A percentile compares a stretch with the other conserved stretches of the same genome.
phyloP scores from a whole-genome alignment of 2,888 invertebrate genomes.

The Gonocerus acuteangulatus region DNA sequence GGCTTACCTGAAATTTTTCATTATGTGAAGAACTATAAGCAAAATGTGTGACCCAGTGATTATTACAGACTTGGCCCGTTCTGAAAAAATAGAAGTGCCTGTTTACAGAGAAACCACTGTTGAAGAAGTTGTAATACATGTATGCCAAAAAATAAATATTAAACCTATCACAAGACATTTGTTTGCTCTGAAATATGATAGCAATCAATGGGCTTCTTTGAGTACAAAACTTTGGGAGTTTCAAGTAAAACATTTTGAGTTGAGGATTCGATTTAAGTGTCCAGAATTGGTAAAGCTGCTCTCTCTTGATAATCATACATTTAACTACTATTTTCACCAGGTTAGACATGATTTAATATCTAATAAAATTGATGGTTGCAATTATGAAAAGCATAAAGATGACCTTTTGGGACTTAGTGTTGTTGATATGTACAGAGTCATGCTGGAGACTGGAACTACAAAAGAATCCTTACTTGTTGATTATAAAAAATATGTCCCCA shows the following conservation, averaged over 20 bases:
- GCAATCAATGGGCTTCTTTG: conserved; percentile 62
- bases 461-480: conserved; percentile 64
- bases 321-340: conserved; percentile 80
- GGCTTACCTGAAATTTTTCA: too few relatives aligned
- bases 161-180: conserved; percentile 68
- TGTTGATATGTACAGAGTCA: conserved; percentile 77
- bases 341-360: conserved; percentile 71
- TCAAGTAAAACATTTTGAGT: conserved; percentile 52
- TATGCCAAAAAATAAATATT: conserved; percentile 65
- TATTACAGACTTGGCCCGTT: conserved; percentile 3
- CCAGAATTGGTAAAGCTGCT: conserved; percentile 55
- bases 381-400: conserved; percentile 66
- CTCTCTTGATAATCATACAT: conserved; percentile 64
- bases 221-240: conserved; percentile 50
- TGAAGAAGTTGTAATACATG: conserved; percentile 62
- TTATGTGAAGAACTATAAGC: too few relatives aligned
- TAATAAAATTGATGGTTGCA: conserved; percentile 69
- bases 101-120: conserved; percentile 45
- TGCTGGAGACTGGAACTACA: conserved; percentile 63
- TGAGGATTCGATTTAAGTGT: conserved; percentile 72
- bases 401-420: conserved; percentile 78
- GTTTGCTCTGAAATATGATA: conserved; percentile 62
- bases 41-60: conserved; percentile 7
- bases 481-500: conserved; percentile 76
- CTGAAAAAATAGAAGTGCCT: conserved; percentile 24